phyloP scores from a whole-genome alignment of 2,797 vertebrate species.

The Oreonectes daqikongensis region DNA sequence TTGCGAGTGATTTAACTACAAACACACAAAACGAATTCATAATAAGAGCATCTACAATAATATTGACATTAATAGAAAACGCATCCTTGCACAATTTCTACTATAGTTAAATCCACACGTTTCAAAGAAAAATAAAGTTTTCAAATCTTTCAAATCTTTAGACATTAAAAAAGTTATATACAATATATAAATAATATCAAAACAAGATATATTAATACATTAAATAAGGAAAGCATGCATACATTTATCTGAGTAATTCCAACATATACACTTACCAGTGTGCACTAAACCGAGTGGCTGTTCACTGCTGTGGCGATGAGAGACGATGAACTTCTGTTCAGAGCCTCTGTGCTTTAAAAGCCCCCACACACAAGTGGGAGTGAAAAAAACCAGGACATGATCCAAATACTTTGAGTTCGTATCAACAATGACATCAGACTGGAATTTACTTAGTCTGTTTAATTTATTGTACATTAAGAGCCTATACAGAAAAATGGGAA shows the following conservation, averaged over 20 bases:
- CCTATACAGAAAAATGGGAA: neutral
- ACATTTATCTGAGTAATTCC: neutral
- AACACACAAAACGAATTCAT: no score
- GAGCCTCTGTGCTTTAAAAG: slow-evolving; percentile 64
- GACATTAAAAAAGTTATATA: no score
- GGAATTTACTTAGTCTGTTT: slow-evolving; percentile 70
- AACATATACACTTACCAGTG: slow-evolving; percentile 33
- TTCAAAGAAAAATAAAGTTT: no score
- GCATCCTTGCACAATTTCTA: no score
- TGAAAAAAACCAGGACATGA: slow-evolving; percentile 54
- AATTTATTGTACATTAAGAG: slow-evolving; percentile 3
- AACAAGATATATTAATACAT: neutral
- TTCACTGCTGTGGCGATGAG: slow-evolving; percentile 34
- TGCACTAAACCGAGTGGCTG: slow-evolving; percentile 3
- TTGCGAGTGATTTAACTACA: no score
- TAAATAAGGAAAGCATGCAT: neutral
- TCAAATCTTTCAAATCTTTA: no score
- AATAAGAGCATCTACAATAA: no score
- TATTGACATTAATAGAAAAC: no score
- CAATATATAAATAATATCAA: no score
- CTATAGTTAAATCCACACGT: no score
- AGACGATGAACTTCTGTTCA: slow-evolving; percentile 54
- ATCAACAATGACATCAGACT: slow-evolving; percentile 79
- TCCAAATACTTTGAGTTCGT: slow-evolving; percentile 67
- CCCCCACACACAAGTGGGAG: slow-evolving; percentile 37